Evolutionary conservation across 2,113 vertebrate genomes (phyloP), one percentile per base, ranked within the genome.

Genomic region (Rhinoderma darwinii): DNA sequence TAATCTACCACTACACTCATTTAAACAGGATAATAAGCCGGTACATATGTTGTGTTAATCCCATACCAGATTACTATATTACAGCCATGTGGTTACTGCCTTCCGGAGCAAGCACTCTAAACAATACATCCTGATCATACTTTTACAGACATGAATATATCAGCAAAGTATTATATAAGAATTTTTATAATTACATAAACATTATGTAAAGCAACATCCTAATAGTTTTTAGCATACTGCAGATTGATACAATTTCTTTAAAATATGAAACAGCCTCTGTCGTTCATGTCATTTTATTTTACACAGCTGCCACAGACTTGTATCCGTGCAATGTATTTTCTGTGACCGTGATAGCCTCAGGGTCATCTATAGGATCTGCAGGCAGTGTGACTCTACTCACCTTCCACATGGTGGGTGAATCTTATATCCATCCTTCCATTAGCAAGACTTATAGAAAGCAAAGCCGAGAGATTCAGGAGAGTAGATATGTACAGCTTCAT

Each of bases 381-480:
- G 7, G 37, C 35, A 41, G 68, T 72, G 37, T 41, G 68, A 22
- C 0, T 7, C 30, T 18, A 44, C 80, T 68, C 41, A 83, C 81
- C 81, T 68, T 25, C 5, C 5, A 15, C 10, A 51, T 1, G 20
- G 3, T 75, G 22, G 18, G 68, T 74, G 11, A 84, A 18, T 51
- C 83, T 84, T 5, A 70, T 68, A 56, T 11, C 54, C 83, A 59
- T 84, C 35, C 70, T 30, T 7, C 10, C n/a, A 20, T 59, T 18
- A 25, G 50, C n/a, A n/a, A 59, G 37, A 25, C 22, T 41, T 5
- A 54, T 11, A 37, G 32, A 20, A 41, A 30, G 4, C 35, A 84
- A 7, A 75, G 14, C 6, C 0, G 5, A 47, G n/a, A 68, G 37
- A 12, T 15, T 59, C n/a, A 68, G 20, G 27, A 70, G 4, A 0